Conservation (phyloP, 1,140 invertebrate species). For the Cyrtorhinus lividipennis region DNA sequence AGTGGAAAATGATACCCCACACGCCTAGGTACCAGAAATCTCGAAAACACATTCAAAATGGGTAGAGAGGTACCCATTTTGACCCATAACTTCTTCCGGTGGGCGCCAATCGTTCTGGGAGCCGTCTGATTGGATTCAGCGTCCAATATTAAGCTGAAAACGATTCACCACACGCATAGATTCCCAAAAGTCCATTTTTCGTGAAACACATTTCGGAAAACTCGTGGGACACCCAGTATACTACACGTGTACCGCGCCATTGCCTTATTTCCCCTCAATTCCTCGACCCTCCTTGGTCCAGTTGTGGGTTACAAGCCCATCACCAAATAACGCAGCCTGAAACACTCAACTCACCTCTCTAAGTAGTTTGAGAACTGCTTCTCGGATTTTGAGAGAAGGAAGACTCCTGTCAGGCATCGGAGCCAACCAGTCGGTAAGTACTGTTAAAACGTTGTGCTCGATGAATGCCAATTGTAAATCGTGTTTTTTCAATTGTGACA, state of each 20-base stretch:
- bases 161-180: not conserved
- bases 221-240: too few relatives aligned
- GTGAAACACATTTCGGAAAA: too few relatives aligned
- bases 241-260: too few relatives aligned
- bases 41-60: too few relatives aligned
- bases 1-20: too few relatives aligned
- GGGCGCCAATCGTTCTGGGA: not conserved
- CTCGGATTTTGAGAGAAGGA: slow-evolving; percentile 81
- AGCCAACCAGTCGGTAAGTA: slow-evolving; percentile 94
- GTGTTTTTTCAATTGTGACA: slow-evolving; percentile 86
- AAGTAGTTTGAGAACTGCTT: slow-evolving; percentile 73
- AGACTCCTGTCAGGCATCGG: slow-evolving; percentile 94
- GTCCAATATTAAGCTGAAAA: not conserved
- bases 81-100: too few relatives aligned
- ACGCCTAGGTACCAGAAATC: too few relatives aligned
- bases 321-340: too few relatives aligned
- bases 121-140: not conserved
- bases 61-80: too few relatives aligned
- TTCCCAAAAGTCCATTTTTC: not conserved
- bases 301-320: too few relatives aligned
- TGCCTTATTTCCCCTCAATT: too few relatives aligned
- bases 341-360: slow-evolving; percentile 73
- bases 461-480: slow-evolving; percentile 89
- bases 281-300: too few relatives aligned
- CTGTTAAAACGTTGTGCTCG: slow-evolving; percentile 83